These are phyloP conservation scores for Capitulum mitella DNA, from an alignment of 2,888 invertebrate species.

Conservation along the genomic window DNA sequence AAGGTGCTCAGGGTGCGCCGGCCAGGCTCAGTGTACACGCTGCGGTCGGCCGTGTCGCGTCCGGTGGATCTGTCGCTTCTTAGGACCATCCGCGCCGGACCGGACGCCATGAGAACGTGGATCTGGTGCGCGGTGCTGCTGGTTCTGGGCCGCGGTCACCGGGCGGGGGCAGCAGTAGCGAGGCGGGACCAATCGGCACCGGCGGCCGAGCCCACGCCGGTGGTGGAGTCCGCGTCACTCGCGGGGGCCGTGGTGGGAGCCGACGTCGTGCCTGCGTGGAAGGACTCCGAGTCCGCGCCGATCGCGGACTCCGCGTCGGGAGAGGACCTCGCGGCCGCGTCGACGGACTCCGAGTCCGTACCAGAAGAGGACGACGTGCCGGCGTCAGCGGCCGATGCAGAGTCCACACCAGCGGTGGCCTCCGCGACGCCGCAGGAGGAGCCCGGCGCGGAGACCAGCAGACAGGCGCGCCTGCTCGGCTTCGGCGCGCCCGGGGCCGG, in stretches of 20 bases:
- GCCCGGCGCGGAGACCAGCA: not conserved
- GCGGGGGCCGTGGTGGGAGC: no score
- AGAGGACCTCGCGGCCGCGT: not conserved
- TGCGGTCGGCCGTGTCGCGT: not conserved
- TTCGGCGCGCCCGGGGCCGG: not conserved
- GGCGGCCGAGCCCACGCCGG: no score
- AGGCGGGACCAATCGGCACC: no score
- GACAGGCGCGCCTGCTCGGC: constrained; percentile 8
- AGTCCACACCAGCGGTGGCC: not conserved
- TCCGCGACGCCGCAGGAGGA: not conserved
- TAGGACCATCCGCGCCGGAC: no score
- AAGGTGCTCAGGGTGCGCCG: not conserved
- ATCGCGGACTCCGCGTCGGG: not conserved
- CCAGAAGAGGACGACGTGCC: not conserved
- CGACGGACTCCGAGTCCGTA: not conserved
- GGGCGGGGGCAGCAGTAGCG: no score
- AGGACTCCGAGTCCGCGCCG: no score
- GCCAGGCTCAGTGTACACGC: not conserved
- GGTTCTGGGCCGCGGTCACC: not conserved
- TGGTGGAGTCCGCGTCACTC: no score
- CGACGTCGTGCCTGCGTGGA: not conserved
- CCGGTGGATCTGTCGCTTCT: no score
- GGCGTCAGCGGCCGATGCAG: not conserved
- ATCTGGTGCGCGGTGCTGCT: not conserved
- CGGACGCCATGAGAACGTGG: not conserved